Evolutionary conservation across 1,140 invertebrate genomes (phyloP).

Genomic region (Bombus pascuorum): DNA sequence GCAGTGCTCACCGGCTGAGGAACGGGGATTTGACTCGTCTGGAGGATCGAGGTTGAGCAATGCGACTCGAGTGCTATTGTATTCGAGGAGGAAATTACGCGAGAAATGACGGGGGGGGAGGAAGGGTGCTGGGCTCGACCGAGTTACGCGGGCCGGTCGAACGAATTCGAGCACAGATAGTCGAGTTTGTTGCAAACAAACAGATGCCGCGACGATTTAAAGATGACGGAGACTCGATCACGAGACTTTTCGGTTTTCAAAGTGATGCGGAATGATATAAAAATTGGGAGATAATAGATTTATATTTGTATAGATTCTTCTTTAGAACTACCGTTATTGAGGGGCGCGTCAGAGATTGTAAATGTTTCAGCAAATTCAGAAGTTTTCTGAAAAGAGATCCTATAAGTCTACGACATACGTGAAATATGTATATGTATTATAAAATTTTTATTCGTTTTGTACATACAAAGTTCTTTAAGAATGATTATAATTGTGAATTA

Average conservation of each 20-base stretch:
- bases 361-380: too few relatives aligned
- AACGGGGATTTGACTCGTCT: neutral
- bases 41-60: slow-evolving; percentile 21
- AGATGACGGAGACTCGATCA: neutral
- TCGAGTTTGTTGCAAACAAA: slow-evolving; percentile 28
- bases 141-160: neutral
- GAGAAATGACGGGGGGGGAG: neutral
- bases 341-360: too few relatives aligned
- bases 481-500: too few relatives aligned
- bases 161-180: slow-evolving; percentile 6
- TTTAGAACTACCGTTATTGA: too few relatives aligned
- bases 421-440: too few relatives aligned
- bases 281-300: too few relatives aligned
- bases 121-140: neutral
- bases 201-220: slow-evolving; percentile 1
- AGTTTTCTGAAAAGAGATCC: too few relatives aligned
- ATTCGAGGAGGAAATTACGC: slow-evolving; percentile 26
- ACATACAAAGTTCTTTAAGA: too few relatives aligned
- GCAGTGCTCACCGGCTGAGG: neutral
- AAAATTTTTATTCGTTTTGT: too few relatives aligned
- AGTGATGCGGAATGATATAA: neutral
- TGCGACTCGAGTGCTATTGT: slow-evolving; percentile 30
- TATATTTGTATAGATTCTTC: too few relatives aligned
- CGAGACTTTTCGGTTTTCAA: neutral
- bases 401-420: too few relatives aligned